Conservation (phyloP, 1,140 invertebrate genomes). For the Drosophila leontia region DNA sequence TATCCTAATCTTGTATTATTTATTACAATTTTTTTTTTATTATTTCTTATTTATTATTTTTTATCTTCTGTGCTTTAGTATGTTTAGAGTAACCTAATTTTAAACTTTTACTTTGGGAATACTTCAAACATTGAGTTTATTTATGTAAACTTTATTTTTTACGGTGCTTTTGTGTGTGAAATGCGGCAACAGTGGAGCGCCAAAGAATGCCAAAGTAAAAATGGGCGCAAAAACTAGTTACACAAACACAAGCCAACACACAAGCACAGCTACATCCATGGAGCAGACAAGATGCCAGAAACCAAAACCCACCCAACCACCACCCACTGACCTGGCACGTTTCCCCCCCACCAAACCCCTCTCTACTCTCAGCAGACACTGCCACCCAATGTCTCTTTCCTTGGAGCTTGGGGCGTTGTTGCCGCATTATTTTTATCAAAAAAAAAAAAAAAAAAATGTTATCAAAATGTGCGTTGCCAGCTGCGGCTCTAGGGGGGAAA, state of each 20-base stretch:
- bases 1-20: not conserved
- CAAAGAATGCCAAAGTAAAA: constrained; percentile 77
- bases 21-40: not conserved
- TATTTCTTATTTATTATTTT: not conserved
- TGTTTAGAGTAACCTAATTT: too few species aligned
- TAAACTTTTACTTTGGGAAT: not conserved
- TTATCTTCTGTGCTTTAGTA: too few species aligned
- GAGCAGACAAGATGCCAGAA: constrained; percentile 57
- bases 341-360: not conserved
- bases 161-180: constrained; percentile 41
- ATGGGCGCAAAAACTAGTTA: constrained; percentile 79
- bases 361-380: constrained; percentile 12
- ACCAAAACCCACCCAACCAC: constrained; percentile 49
- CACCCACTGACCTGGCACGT: constrained; percentile 81
- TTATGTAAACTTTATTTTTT: constrained; percentile 11
- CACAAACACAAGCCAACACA: constrained; percentile 56
- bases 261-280: constrained; percentile 36
- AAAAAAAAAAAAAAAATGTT: constrained; percentile 47
- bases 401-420: constrained; percentile 65
- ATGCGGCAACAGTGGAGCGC: constrained; percentile 61
- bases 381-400: constrained; percentile 1
- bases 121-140: not conserved
- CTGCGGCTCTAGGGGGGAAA: constrained; percentile 33
- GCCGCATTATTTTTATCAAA: constrained; percentile 79
- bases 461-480: constrained; percentile 82